Evolutionary conservation across 2,113 vertebrate genomes (phyloP).

Genomic region (Epinephelus fuscoguttatus): DNA sequence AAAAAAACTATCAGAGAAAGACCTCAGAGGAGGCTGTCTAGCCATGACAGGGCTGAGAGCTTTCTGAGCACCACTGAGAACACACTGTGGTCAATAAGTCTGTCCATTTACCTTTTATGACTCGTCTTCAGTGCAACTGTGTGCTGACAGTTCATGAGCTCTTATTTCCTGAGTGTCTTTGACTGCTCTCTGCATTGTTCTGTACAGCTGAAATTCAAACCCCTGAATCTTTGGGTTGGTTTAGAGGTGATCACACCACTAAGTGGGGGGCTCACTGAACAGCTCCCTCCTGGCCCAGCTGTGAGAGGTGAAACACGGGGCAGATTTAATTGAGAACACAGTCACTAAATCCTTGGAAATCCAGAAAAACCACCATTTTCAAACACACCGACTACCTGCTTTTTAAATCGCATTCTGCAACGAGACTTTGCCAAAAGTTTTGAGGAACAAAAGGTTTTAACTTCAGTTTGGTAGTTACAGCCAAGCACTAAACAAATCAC

Average conservation of each 20-base stretch:
- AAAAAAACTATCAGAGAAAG: conserved; percentile 9
- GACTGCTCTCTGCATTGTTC: not conserved
- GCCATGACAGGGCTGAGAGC: conserved; percentile 14
- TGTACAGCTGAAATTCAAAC: not conserved
- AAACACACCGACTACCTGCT: not conserved
- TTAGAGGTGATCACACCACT: not conserved
- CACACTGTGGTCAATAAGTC: conserved; percentile 38
- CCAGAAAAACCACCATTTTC: not conserved
- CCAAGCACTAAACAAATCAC: not conserved
- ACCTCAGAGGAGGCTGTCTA: conserved; percentile 11
- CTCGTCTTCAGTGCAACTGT: not conserved
- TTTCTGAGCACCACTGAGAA: conserved; percentile 29
- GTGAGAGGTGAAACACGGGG: conserved; percentile 6
- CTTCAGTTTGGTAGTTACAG: not conserved
- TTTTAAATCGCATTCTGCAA: not conserved
- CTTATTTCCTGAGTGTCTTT: conserved; percentile 11
- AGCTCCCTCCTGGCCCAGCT: not conserved
- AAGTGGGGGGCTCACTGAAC: conserved; percentile 8
- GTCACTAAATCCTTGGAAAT: not conserved
- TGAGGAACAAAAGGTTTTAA: conserved; percentile 5
- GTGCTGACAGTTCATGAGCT: conserved; percentile 3
- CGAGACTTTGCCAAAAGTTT: not conserved
- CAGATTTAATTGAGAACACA: not conserved
- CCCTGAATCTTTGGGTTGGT: not conserved
- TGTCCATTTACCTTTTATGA: conserved; percentile 17